phyloP scores from a whole-genome alignment of 2,113 vertebrate species.

The Cygnus atratus region DNA sequence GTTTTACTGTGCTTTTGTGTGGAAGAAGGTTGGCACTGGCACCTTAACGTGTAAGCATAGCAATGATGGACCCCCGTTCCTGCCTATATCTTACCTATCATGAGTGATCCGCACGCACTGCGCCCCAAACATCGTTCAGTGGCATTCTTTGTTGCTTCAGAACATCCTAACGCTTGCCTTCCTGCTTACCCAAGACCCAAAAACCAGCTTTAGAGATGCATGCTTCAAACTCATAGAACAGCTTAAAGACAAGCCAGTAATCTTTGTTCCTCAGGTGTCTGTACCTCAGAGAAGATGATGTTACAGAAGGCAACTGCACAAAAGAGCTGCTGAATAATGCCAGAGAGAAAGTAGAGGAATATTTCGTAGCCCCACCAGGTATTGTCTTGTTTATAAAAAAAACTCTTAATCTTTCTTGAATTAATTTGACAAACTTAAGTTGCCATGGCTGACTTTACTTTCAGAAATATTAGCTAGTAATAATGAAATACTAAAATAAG shows the following conservation, averaged over 20 bases:
- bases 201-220: neutral
- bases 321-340: constrained; percentile 85
- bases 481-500: neutral
- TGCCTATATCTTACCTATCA: neutral
- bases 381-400: neutral
- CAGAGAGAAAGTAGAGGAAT: constrained; percentile 85
- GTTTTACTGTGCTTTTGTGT: accelerated
- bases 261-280: constrained; percentile 76
- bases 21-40: neutral
- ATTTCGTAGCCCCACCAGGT: constrained; percentile 96
- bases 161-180: neutral
- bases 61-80: neutral
- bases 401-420: neutral
- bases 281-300: constrained; percentile 82
- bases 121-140: accelerated
- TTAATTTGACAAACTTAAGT: neutral
- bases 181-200: neutral
- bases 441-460: neutral
- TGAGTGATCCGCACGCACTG: accelerated
- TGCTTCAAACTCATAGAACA: neutral
- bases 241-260: neutral
- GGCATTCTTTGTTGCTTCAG: neutral
- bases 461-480: neutral
- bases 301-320: constrained; percentile 82
- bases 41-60: neutral